A percentile compares a stretch with the other conserved stretches of the same genome.
Evolutionary conservation across 2,113 vertebrate genomes (phyloP).

Genomic region (Hyla sarda): DNA sequence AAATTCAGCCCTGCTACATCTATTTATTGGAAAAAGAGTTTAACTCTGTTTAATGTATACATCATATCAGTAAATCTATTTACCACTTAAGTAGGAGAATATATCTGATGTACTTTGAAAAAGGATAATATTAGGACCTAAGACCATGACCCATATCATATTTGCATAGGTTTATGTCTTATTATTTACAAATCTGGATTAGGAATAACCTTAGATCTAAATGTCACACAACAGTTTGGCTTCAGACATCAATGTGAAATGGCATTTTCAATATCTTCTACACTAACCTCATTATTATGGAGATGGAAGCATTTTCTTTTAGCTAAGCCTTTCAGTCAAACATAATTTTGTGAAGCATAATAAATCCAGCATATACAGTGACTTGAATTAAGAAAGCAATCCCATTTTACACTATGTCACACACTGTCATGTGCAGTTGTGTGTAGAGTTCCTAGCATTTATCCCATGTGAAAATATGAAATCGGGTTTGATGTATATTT

Average conservation of each 20-base stretch:
- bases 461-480: slow-evolving; percentile 26
- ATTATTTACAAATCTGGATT: slow-evolving; percentile 24
- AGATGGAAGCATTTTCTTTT: slow-evolving; percentile 51
- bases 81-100: neutral
- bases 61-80: neutral
- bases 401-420: slow-evolving; percentile 53
- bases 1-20: too few relatives aligned
- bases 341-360: slow-evolving; percentile 55
- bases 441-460: slow-evolving; percentile 32
- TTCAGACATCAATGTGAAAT: slow-evolving; percentile 43
- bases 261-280: slow-evolving; percentile 52
- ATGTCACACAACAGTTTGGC: slow-evolving; percentile 12
- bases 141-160: neutral
- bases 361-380: slow-evolving; percentile 49
- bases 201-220: slow-evolving; percentile 33
- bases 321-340: slow-evolving; percentile 58
- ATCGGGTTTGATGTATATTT: slow-evolving; percentile 41
- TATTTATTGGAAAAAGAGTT: neutral
- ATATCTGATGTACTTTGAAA: neutral
- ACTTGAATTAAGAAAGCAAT: slow-evolving; percentile 52
- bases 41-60: neutral
- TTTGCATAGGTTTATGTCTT: neutral
- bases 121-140: neutral
- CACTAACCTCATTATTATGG: slow-evolving; percentile 56
- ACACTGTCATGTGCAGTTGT: slow-evolving; percentile 44